Evolutionary conservation across 2,797 vertebrate species (phyloP).

Genomic region (Cossypha niveicapilla): DNA sequence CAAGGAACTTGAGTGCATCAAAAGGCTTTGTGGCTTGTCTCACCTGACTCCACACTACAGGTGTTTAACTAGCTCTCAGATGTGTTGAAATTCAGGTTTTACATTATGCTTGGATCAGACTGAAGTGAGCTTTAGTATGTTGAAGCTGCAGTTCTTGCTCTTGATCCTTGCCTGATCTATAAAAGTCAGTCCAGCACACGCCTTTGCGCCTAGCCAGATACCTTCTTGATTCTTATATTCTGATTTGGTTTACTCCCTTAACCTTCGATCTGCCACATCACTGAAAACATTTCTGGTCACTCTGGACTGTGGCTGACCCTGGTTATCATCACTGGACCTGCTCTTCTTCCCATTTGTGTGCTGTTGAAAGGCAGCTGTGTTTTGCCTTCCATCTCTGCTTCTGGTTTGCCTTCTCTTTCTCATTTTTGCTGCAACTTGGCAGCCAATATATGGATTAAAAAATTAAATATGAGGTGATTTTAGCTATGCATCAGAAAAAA

Average conservation of each 20-base stretch:
- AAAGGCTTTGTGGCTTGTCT: background rate
- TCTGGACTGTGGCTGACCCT: background rate
- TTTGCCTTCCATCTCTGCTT: background rate
- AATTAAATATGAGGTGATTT: background rate
- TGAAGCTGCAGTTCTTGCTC: background rate
- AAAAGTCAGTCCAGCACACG: fast-evolving
- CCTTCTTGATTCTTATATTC: background rate
- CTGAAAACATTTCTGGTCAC: background rate
- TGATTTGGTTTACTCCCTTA: background rate
- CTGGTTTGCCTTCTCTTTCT: background rate
- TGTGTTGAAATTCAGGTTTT: background rate
- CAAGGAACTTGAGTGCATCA: background rate
- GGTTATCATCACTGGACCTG: background rate
- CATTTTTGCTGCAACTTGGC: background rate
- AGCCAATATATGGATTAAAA: background rate
- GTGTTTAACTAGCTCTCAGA: background rate
- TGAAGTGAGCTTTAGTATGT: fast-evolving
- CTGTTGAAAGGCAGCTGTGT: fast-evolving
- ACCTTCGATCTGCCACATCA: background rate
- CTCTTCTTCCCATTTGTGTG: background rate
- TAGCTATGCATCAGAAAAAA: background rate
- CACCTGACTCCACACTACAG: fast-evolving
- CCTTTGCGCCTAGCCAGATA: background rate
- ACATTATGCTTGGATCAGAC: background rate
- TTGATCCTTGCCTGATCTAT: background rate